Conservation (phyloP, 2,113 vertebrate species). For the Candoia aspera region DNA sequence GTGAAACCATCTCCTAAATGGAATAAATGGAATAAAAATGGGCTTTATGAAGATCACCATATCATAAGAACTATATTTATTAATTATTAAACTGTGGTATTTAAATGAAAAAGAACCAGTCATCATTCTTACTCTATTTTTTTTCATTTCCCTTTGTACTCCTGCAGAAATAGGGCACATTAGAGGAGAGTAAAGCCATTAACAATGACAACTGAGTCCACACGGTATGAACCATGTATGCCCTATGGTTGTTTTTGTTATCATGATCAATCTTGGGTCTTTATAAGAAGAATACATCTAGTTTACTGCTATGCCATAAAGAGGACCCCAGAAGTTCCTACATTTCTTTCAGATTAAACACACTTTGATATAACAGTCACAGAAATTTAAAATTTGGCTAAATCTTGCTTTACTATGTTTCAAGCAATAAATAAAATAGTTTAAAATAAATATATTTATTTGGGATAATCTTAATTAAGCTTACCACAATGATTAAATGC, state of each 20-base stretch:
- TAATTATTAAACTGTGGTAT: background rate
- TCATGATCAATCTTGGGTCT: background rate
- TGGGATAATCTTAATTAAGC: background rate
- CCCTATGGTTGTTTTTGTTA: background rate
- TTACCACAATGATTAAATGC: background rate
- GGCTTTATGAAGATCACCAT: background rate
- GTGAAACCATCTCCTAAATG: background rate
- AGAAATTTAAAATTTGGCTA: background rate
- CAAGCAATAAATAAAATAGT: background rate
- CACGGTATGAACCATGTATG: background rate
- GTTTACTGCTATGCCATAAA: background rate
- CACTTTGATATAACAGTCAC: background rate
- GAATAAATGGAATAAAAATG: background rate
- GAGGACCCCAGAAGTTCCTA: background rate
- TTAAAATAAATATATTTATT: background rate
- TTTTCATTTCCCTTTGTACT: background rate
- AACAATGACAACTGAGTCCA: background rate
- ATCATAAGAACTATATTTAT: background rate
- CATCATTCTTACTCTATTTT: background rate
- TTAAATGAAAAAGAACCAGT: background rate
- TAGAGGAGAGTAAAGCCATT: background rate
- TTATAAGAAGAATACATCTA: background rate
- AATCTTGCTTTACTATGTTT: background rate
- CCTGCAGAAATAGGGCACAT: background rate
- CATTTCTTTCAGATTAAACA: background rate